Percentiles rank a stretch among this genome's conserved stretches.
phyloP scores from a whole-genome alignment of 2,888 invertebrate genomes.

The Corythucha ciliata region DNA sequence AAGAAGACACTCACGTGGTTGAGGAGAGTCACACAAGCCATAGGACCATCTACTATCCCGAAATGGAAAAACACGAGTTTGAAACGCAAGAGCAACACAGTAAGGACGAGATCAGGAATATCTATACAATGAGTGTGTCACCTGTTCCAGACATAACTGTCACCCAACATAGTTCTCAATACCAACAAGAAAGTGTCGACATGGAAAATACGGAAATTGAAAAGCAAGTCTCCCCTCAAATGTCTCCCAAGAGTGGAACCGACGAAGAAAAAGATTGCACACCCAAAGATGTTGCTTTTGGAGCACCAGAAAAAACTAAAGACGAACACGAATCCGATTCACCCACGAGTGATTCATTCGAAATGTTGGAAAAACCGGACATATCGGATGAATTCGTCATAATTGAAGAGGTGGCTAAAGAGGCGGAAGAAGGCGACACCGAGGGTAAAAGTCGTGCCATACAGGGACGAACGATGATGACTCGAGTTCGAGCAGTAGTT shows the following conservation, averaged over 20 bases:
- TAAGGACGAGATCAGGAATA: no score
- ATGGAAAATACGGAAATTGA: slow-evolving; percentile 38
- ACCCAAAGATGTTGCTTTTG: slow-evolving; percentile 41
- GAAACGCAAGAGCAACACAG: slow-evolving; percentile 45
- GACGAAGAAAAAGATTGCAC: slow-evolving; percentile 10
- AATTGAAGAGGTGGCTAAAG: slow-evolving; percentile 77
- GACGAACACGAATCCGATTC: slow-evolving; percentile 50
- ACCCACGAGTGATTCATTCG: slow-evolving; percentile 75
- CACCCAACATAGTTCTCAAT: slow-evolving; percentile 50
- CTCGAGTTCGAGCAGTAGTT: slow-evolving; percentile 42
- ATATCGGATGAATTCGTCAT: slow-evolving; percentile 81
- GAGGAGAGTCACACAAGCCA: slow-evolving; percentile 34
- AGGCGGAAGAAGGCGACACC: slow-evolving; percentile 70
- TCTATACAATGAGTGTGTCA: no score
- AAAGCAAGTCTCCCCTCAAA: neutral
- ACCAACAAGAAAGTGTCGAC: slow-evolving; percentile 41
- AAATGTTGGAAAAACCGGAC: slow-evolving; percentile 77
- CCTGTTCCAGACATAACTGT: slow-evolving; percentile 56
- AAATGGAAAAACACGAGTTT: slow-evolving; percentile 47
- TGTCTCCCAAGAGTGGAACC: neutral
- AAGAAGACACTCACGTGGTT: slow-evolving; percentile 35
- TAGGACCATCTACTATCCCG: slow-evolving; percentile 41
- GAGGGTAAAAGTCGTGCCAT: slow-evolving; percentile 75
- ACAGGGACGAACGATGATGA: slow-evolving; percentile 41
- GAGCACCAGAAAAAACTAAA: slow-evolving; percentile 44